phyloP scores from a whole-genome alignment of 1,140 invertebrate genomes.

The Platyscapa corneri region DNA sequence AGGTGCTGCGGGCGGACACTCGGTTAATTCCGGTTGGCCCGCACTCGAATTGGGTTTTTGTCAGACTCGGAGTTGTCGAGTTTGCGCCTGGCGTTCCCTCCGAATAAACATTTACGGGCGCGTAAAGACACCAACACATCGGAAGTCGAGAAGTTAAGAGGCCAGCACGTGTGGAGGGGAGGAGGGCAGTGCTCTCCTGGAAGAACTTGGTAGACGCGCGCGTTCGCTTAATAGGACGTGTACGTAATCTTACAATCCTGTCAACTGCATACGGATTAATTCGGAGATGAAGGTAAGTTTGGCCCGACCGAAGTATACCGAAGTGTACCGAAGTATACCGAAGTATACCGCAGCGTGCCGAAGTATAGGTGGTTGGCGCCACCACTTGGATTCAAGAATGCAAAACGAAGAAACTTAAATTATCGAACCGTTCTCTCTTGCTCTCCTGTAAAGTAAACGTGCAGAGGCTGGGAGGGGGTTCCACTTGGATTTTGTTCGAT shows the following conservation, averaged over 20 bases:
- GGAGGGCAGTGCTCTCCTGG: background rate
- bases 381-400: background rate
- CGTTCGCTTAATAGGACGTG: background rate
- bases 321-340: no score
- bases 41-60: background rate
- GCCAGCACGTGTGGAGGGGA: background rate
- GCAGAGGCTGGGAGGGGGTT: background rate
- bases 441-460: background rate
- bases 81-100: background rate
- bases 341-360: no score
- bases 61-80: background rate
- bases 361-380: background rate
- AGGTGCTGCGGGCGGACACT: no score
- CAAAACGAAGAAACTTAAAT: constrained; percentile 62
- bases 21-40: background rate
- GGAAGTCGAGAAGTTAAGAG: background rate
- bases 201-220: background rate
- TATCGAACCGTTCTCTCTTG: constrained; percentile 51
- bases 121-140: background rate
- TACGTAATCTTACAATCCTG: constrained; percentile 59
- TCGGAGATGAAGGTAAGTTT: constrained; percentile 54
- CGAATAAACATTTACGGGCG: background rate
- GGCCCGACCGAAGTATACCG: background rate
- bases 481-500: constrained; percentile 52
- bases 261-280: constrained; percentile 59